phyloP scores from a whole-genome alignment of 1,140 invertebrate species.

The Reticulitermes speratus region DNA sequence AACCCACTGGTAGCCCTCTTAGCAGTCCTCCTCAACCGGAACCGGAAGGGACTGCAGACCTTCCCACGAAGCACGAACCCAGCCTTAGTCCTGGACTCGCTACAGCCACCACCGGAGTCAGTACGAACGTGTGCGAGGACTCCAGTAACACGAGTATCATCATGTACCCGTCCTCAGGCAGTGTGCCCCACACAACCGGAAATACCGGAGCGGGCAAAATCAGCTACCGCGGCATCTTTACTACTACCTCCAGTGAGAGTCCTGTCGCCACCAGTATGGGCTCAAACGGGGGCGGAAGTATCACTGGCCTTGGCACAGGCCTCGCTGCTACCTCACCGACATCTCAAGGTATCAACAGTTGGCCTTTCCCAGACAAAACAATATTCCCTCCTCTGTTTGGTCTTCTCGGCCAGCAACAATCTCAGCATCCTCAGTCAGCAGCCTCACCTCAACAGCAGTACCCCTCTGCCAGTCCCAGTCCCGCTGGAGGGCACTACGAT shows the following conservation, averaged over 20 bases:
- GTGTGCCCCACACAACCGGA: neutral
- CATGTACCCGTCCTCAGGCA: constrained; percentile 54
- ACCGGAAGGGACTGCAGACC: constrained; percentile 36
- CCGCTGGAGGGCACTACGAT: constrained; percentile 49
- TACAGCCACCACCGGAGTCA: constrained; percentile 53
- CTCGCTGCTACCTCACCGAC: constrained; percentile 37
- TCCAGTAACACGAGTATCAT: constrained; percentile 65
- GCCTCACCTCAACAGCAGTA: constrained; percentile 43
- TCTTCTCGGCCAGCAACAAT: constrained; percentile 44
- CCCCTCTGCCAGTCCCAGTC: constrained; percentile 37
- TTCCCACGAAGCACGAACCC: constrained; percentile 37
- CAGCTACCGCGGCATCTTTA: constrained; percentile 69
- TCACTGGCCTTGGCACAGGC: constrained; percentile 41
- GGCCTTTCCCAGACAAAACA: constrained; percentile 61
- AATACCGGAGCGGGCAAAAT: constrained; percentile 51
- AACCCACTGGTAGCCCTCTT: constrained; percentile 49
- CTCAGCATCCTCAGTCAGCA: constrained; percentile 43
- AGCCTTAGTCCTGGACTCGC: constrained; percentile 44
- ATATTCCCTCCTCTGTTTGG: constrained; percentile 58
- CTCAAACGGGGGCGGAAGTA: constrained; percentile 33
- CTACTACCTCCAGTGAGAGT: constrained; percentile 59
- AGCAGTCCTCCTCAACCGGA: constrained; percentile 42
- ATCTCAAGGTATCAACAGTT: constrained; percentile 44
- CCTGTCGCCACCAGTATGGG: constrained; percentile 36
- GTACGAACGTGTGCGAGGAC: constrained; percentile 52